Conservation (phyloP, 2,888 invertebrate genomes). For the Orthosia incerta region DNA sequence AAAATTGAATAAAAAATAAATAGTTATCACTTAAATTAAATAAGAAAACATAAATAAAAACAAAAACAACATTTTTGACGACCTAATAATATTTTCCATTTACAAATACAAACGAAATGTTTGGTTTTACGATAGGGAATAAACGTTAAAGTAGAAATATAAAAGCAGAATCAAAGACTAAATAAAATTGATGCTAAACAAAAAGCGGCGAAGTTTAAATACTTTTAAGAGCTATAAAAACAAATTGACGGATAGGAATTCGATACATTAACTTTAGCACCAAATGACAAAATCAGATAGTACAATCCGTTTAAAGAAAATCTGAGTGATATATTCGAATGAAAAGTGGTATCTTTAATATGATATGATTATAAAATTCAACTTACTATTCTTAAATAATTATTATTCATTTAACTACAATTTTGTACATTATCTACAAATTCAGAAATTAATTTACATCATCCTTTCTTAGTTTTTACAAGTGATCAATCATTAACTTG, state of each 20-base stretch:
- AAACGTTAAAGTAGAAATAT: constrained; percentile 50
- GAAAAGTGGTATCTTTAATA: constrained; percentile 78
- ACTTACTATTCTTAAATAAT: constrained; percentile 84
- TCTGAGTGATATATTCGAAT: constrained; percentile 74
- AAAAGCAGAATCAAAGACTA: constrained; percentile 54
- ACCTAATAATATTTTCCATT: constrained; percentile 66
- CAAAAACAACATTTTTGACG: constrained; percentile 73
- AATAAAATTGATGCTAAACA: constrained; percentile 64
- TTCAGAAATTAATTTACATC: constrained; percentile 81
- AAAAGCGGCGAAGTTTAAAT: constrained; percentile 55
- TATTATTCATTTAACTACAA: constrained; percentile 83
- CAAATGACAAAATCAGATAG: constrained; percentile 74
- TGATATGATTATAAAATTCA: constrained; percentile 91
- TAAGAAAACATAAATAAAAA: constrained; percentile 66
- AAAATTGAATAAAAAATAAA: constrained; percentile 81
- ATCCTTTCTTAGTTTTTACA: constrained; percentile 74
- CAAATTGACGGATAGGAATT: constrained; percentile 61
- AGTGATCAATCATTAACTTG: constrained; percentile 66
- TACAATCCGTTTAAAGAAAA: constrained; percentile 67
- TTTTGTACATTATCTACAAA: constrained; percentile 90
- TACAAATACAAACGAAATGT: constrained; percentile 59
- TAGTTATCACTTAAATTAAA: constrained; percentile 72
- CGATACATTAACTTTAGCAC: constrained; percentile 78
- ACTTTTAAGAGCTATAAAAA: constrained; percentile 63
- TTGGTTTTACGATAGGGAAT: constrained; percentile 60